Evolutionary conservation across 2,113 vertebrate genomes (phyloP), one percentile per base, ranked within the genome.

Genomic region (Eudyptes chrysolophus): DNA sequence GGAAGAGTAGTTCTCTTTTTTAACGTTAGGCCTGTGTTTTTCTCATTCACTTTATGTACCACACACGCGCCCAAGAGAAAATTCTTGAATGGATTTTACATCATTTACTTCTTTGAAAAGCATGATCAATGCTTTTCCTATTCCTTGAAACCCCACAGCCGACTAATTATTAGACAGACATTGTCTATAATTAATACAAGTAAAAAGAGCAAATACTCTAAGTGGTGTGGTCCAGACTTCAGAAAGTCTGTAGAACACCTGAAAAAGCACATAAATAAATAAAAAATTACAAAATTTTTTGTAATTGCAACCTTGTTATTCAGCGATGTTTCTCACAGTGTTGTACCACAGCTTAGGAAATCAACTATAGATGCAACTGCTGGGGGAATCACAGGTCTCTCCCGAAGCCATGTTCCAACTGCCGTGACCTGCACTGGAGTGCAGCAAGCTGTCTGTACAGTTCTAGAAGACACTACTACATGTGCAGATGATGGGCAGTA

Each of bases 351-450:
- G 20, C 16, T 61, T 15, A 62, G 18, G 32, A 93, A 78, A 58
- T 15, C 20, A 51, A 5, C 32, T 42, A 8, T 0, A 69, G 58
- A 6, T 40, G 40, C 1, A 4, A 5, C 0, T 13, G 3, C 42
- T 9, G 7, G 13, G 4, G 25, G 13, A 6, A 49, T 44, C 16
- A 36, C 30, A 81, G 61, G 20, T 38, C 52, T n/a, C 20, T 75
- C 48, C 18, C 68, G 77, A 76, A 94, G 52, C 24, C 40, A 2
- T 3, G 8, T 60, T 71, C 65, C 57, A 70, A 2, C 13, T 34
- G 3, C 58, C 25, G 24, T n/a, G 64, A 55, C 34, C 84, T 29
- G 51, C 57, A 38, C 38, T 54, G 48, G 69, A 30, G 26, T 3
- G 30, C 48, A 89, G 65, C 32, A 72, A 57, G 72, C 48, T 72